Evolutionary conservation across 2,797 vertebrate species (phyloP), one percentile per base, ranked within the genome.

Genomic region (Distichodus sexfasciatus): DNA sequence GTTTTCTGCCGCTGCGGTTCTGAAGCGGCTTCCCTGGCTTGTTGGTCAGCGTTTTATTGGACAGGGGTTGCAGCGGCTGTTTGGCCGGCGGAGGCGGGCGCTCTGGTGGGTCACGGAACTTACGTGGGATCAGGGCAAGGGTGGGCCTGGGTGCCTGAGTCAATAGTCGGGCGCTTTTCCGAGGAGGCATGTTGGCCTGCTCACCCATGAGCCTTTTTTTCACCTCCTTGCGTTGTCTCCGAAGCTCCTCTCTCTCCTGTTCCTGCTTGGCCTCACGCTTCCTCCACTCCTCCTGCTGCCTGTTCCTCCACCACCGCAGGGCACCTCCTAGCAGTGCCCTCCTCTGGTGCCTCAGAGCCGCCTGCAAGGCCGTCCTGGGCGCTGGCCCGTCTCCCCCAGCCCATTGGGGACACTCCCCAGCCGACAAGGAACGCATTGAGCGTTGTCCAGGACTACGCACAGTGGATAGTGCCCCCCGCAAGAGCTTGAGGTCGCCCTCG

Each of bases 111-210:
- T 95, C 91, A 35, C 92, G 89, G 74, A 95, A 96, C 76, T 96
- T 95, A 63, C 89, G 88, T 40, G 94, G 94, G 82, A 94, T 90
- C 82, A 89, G 86, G 17, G 85, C 85, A 57, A 85, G 87, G 64
- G 89, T 94, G 14, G 92, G 87, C 43, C 93, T 88, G 41, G 93
- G 94, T 31, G 89, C 82, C 41, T 96, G 94, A 48, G 94, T 94
- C 14, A 98, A 87, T 75, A 99, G 91, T 83, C 97, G 87, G 0
- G 97, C 96, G 5, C 96, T 99, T 81, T 99, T 99, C 84, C 97
- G 92, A 0, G 96, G 97, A 0, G 96, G 96, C 1, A 94, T 89
- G 31, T 80, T 96, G 11, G 92, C 92, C 73, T 97, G 87, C 82
- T 99, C 96, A 77, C 97, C 96, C 90, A 96, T 82, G 24, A 98